These are phyloP conservation scores for Pterois miles DNA, from an alignment of 2,797 vertebrate genomes.

Conservation along the genomic window DNA sequence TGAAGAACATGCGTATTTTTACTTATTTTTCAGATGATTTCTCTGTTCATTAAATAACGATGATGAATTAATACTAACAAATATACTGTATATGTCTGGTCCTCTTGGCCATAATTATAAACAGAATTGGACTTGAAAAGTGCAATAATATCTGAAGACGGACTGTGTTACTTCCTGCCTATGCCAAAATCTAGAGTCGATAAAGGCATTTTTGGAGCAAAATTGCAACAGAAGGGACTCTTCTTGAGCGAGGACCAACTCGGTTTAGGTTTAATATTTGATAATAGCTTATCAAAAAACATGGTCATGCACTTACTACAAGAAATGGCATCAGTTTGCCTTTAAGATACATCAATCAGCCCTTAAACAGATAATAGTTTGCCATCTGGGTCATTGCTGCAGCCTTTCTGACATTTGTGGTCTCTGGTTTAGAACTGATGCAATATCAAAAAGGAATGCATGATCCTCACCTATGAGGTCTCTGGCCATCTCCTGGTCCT, in stretches of 20 bases:
- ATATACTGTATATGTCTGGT: not conserved
- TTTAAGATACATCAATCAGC: not conserved
- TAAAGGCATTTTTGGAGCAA: slow-evolving; percentile 3
- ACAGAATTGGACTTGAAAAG: slow-evolving; percentile 23
- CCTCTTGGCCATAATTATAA: slow-evolving; percentile 11
- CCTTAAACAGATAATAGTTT: not conserved
- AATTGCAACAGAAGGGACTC: not conserved
- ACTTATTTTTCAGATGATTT: no score
- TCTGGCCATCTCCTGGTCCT: slow-evolving; percentile 97
- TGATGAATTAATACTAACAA: not conserved
- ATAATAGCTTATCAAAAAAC: not conserved
- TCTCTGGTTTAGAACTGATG: not conserved
- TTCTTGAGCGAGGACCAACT: not conserved
- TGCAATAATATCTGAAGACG: slow-evolving; percentile 4
- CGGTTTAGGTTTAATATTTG: not conserved
- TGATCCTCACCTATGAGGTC: slow-evolving; percentile 89
- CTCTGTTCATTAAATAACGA: no score
- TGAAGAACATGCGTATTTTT: no score
- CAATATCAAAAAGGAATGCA: not conserved
- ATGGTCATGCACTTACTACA: not conserved
- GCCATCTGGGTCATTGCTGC: not conserved
- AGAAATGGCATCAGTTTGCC: not conserved
- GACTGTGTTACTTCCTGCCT: slow-evolving; percentile 18
- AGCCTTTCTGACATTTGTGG: not conserved
- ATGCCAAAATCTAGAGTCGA: slow-evolving; percentile 1